Conservation (phyloP, 2,888 invertebrate species). For the Drosophila infuscata region DNA sequence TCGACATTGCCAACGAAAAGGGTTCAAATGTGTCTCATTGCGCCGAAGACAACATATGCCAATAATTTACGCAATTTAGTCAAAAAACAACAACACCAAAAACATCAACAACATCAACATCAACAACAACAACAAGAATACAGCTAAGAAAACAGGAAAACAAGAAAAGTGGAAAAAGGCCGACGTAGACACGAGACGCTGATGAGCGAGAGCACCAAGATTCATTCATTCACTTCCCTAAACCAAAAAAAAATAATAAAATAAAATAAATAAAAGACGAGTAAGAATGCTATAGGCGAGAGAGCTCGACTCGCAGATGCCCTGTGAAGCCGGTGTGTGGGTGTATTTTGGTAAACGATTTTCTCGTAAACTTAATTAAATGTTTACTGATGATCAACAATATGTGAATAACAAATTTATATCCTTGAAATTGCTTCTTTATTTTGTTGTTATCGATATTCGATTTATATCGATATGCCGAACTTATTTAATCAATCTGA, state of each 20-base stretch:
- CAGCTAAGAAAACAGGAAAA: conserved; percentile 9
- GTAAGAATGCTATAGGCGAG: background rate
- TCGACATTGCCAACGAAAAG: conserved; percentile 63
- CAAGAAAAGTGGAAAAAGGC: conserved; percentile 26
- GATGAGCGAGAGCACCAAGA: conserved; percentile 21
- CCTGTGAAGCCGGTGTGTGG: background rate
- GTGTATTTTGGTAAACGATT: background rate
- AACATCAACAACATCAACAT: conserved; percentile 25
- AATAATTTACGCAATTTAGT: conserved; percentile 80
- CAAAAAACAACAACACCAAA: conserved; percentile 34
- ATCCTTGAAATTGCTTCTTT: too few relatives aligned
- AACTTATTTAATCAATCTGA: background rate
- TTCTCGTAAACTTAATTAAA: background rate
- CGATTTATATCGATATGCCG: background rate
- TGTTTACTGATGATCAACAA: background rate
- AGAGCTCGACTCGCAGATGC: background rate
- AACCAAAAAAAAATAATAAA: conserved; percentile 11
- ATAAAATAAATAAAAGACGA: conserved; percentile 5
- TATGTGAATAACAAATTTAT: background rate
- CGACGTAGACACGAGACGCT: conserved; percentile 15
- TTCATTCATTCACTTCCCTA: conserved; percentile 43
- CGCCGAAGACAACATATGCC: conserved; percentile 76
- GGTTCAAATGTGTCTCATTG: conserved; percentile 81
- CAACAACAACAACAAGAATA: conserved; percentile 20
- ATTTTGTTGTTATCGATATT: background rate